Conservation (phyloP, 1,140 invertebrate genomes). For the Cyclargus thomasi region DNA sequence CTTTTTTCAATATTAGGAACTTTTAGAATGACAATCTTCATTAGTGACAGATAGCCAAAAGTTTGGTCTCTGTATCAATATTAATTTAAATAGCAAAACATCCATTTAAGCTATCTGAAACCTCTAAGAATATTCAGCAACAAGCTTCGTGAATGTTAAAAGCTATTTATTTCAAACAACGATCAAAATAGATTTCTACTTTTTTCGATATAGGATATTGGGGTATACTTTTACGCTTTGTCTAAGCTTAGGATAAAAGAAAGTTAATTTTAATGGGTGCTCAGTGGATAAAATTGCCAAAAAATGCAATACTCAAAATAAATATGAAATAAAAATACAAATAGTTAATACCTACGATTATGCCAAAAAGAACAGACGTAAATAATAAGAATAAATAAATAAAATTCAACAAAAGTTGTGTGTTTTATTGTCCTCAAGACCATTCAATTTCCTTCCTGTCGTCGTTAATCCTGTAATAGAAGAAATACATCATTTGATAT, state of each 20-base stretch:
- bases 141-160: no score
- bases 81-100: no score
- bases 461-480: conserved; percentile 7
- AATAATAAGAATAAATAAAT: conserved; percentile 14
- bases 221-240: neutral
- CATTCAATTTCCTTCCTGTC: conserved; percentile 5
- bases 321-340: neutral
- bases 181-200: neutral
- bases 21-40: no score
- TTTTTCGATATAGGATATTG: no score
- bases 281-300: neutral
- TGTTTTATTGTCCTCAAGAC: conserved; percentile 5
- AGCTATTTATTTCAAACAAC: neutral
- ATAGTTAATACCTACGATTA: neutral
- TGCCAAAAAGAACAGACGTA: neutral
- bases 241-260: neutral
- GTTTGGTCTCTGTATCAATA: no score
- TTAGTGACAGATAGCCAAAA: no score
- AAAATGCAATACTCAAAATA: neutral
- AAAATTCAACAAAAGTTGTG: conserved; percentile 8
- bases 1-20: no score
- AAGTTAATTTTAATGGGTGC: neutral
- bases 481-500: neutral
- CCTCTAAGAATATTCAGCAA: no score
- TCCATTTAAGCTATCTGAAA: no score